Base-by-base conservation (phyloP, 2,113 vertebrate genomes). In the Cinclus mexicanus region DNA sequence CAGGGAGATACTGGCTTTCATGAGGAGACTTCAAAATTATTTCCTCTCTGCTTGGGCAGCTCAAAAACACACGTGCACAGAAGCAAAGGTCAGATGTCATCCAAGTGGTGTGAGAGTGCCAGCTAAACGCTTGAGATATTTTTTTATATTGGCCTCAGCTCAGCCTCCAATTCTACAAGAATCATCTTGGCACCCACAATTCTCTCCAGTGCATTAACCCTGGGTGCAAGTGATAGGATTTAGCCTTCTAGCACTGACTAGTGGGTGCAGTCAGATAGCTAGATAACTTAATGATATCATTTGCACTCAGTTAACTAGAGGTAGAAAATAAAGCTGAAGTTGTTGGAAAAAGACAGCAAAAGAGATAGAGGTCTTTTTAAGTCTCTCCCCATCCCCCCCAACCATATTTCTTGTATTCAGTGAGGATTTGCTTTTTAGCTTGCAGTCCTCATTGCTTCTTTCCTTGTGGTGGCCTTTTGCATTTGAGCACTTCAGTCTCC, bases 221-320 rank as follows among this genome's bases (percentile, higher is more conserved):
- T 55, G 55, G 85, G 94, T 91, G 75, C 75, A 95, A 97, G 93
- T 75, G 71, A 75, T 49, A 83, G 85, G 79, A 96, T 95, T 94
- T 77, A 96, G 67, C 94, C 60, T 95, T 90, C 76, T 71, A 92
- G 76, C 61, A 49, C 65, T 91, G 87, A 85, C 87, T 94, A 33
- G 79, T 88, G 93, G 79, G 68, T 81, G 79, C 93, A 94, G 79
- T 88, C 87, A 83, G 90, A 83, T 88, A 92, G 96, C 79, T 90
- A 63, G 92, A 93, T 96, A 96, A 94, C 92, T 92, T 95, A 94
- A 97, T 95, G 92, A 56, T 94, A 94, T 90, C 82, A 93, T 96
- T 93, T 96, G 68, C 89, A 68, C 91, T 95, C 94, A 56, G 91
- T 74, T 78, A 93, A 67, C 93, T 41, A 60, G 63, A 94, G 90